Conservation (phyloP, 2,113 vertebrate genomes). For the Ginglymostoma cirratum region DNA sequence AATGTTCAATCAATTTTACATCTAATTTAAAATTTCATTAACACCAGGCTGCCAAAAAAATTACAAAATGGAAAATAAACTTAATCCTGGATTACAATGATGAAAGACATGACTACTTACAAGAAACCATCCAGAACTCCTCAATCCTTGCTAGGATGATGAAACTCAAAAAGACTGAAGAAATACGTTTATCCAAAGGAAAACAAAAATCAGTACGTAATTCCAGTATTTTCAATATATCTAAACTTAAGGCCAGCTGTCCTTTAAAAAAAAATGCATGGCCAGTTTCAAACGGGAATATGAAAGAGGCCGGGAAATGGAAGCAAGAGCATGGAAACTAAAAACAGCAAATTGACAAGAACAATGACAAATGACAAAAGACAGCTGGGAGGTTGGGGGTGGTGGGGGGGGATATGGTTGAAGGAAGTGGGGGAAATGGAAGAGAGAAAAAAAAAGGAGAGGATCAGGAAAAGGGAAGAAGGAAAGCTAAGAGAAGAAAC, state of each 20-base stretch:
- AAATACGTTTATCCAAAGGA: background rate
- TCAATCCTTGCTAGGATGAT: background rate
- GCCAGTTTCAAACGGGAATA: background rate
- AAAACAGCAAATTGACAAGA: background rate
- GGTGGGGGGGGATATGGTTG: background rate
- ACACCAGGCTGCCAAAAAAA: background rate
- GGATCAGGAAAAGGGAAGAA: background rate
- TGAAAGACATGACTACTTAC: background rate
- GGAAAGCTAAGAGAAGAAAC: background rate
- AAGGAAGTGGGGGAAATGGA: too few species aligned
- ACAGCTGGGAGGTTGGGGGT: background rate
- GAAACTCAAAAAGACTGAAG: background rate
- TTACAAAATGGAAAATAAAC: background rate
- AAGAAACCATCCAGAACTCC: background rate
- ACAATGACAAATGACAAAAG: too few species aligned
- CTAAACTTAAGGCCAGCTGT: background rate
- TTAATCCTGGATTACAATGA: background rate
- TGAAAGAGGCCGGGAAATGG: background rate
- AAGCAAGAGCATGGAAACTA: background rate
- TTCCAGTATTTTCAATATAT: background rate
- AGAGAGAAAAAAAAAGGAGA: background rate
- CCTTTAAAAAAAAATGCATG: background rate
- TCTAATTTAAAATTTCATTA: background rate
- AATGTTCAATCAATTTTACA: slow-evolving; percentile 16
- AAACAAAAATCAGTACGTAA: background rate